phyloP scores from a whole-genome alignment of 2,797 vertebrate genomes.

The Champsocephalus esox region DNA sequence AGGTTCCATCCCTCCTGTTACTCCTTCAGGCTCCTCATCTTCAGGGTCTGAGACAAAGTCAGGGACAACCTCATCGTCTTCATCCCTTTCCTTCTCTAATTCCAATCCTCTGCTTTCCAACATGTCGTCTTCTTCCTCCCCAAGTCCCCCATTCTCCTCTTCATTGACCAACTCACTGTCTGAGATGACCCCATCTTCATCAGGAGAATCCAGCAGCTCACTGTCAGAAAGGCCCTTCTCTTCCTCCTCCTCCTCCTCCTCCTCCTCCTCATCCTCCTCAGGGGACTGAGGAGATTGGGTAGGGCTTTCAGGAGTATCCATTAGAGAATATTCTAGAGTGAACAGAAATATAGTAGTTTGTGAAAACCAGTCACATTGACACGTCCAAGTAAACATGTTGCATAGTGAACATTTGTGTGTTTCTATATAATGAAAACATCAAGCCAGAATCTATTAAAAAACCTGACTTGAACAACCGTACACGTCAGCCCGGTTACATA shows the following conservation, averaged over 20 bases:
- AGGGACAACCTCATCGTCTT: constrained; percentile 80
- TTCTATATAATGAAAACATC: neutral
- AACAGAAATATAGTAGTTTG: constrained; percentile 14
- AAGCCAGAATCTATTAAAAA: no score
- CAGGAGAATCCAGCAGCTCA: constrained; percentile 85
- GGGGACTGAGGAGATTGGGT: constrained; percentile 90
- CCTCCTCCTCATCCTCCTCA: constrained; percentile 89
- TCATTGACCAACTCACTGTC: constrained; percentile 90
- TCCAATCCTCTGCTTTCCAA: constrained; percentile 59
- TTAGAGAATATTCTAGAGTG: constrained; percentile 72
- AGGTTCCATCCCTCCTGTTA: constrained; percentile 57
- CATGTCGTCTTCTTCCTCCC: constrained; percentile 52
- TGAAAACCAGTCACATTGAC: constrained; percentile 1
- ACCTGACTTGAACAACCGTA: neutral
- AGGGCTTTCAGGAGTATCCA: constrained; percentile 96
- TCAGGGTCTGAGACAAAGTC: constrained; percentile 83
- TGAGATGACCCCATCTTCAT: constrained; percentile 85
- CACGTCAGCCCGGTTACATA: neutral
- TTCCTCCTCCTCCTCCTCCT: constrained; percentile 89
- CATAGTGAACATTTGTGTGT: neutral
- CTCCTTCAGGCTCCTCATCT: constrained; percentile 76
- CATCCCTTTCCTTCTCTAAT: constrained; percentile 80
- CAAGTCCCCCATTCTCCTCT: constrained; percentile 81
- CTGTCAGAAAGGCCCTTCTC: constrained; percentile 89
- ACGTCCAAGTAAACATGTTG: neutral